phyloP scores from a whole-genome alignment of 2,797 vertebrate species.

The Scolopax rusticola region DNA sequence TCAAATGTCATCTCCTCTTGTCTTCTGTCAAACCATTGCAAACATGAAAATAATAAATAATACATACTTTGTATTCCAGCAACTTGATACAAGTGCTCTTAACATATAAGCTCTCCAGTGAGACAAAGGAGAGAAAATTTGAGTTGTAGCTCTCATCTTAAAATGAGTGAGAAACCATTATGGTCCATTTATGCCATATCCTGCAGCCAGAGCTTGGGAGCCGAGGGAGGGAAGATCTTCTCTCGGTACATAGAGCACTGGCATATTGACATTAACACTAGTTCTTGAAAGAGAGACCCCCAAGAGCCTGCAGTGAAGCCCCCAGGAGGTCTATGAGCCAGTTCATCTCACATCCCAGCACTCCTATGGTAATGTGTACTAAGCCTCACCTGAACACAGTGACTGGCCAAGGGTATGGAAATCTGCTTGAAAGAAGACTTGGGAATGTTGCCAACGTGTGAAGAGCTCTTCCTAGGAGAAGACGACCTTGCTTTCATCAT shows the following conservation, averaged over 20 bases:
- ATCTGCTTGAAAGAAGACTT: background rate
- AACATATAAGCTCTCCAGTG: background rate
- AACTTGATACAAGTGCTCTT: conserved; percentile 14
- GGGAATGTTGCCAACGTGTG: background rate
- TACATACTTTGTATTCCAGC: background rate
- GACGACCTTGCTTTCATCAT: background rate
- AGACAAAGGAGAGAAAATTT: conserved; percentile 6
- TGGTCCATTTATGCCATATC: background rate
- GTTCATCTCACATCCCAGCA: background rate
- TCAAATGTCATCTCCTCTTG: background rate
- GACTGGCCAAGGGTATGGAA: background rate
- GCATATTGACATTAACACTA: background rate
- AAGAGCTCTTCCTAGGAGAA: background rate
- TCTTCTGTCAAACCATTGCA: background rate
- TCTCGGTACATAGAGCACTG: background rate
- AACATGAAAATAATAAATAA: conserved; percentile 53
- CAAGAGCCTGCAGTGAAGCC: accelerated
- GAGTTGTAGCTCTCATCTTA: conserved; percentile 11
- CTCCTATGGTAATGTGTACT: accelerated
- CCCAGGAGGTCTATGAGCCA: background rate
- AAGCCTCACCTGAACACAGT: accelerated
- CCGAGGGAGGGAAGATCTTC: background rate
- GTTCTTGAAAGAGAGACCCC: background rate
- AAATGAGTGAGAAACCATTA: background rate
- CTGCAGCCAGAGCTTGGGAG: accelerated